Evolutionary conservation across 2,888 invertebrate genomes (phyloP), one percentile per base, ranked within the genome.

Genomic region (Aromia moschata): DNA sequence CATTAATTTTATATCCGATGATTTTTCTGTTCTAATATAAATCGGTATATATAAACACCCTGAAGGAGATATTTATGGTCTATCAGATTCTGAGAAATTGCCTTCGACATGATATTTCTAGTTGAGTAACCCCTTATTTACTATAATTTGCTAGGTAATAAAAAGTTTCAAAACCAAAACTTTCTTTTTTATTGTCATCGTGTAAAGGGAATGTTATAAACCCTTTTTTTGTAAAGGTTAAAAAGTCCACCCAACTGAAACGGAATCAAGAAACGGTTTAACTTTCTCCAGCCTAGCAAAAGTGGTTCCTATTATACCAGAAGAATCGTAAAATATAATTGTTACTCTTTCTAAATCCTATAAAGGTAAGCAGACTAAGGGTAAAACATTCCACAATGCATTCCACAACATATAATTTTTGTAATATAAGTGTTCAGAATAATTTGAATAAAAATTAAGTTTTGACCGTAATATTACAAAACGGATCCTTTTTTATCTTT

Each of bases 241-340:
- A 70, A 65, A 66, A 68, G 68, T n/a, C 43, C 46, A 44, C 47
- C 56, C 51, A 54, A 64, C 47, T 59, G 60, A 59, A 62, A 57
- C 45, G 60, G 65, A 66, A 67, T 68, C 68, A 60, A 61, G 63
- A 65, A 67, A 69, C 63, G 63, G 65, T 65, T 69, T 54, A 64
- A 72, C 72, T 74, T 73, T 74, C 74, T 69, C 70, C 64, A 36
- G 25, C 20, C 70, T 64, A 36, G 25, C 20, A 60, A 56, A 70
- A 73, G 70, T 69, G 72, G 69, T 71, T 16, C 44, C 61, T 38
- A 38, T 59, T 57, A 59, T 65, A 65, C 65, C 69, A 63, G 64
- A 65, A 71, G 49, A 67, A 60, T 66, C 69, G 68, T 77, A 76
- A 77, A 77, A 75, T 75, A 74, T 76, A 75, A 75, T 74, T 71